Evolutionary conservation across 1,140 invertebrate species (phyloP).

Genomic region (Cydia pomonella): DNA sequence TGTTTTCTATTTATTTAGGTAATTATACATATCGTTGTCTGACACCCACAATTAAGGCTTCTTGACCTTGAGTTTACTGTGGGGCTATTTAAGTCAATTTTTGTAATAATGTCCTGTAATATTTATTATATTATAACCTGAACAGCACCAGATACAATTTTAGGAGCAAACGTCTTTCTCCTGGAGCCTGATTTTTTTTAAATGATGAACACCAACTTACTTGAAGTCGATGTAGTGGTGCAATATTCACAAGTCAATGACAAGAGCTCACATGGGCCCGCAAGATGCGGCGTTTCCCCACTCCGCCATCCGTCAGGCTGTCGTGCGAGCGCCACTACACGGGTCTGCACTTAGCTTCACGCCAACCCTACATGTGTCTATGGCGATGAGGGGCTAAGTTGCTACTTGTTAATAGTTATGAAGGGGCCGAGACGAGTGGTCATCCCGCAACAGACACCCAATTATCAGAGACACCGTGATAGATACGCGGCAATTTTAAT

Average conservation of each 20-base stretch:
- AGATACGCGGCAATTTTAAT: slow-evolving; percentile 43
- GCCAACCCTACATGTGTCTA: slow-evolving; percentile 57
- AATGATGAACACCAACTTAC: not conserved
- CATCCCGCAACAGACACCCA: slow-evolving; percentile 50
- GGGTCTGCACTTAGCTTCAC: slow-evolving; percentile 62
- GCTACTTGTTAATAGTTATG: slow-evolving; percentile 62
- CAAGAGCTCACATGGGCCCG: slow-evolving; percentile 40
- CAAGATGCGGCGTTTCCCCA: slow-evolving; percentile 49
- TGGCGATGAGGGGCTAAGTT: slow-evolving; percentile 50
- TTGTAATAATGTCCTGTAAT: no score
- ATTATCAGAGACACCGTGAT: slow-evolving; percentile 51
- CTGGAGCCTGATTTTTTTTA: not conserved
- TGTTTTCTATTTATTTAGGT: no score
- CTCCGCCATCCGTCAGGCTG: slow-evolving; percentile 63
- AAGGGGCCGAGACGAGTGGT: slow-evolving; percentile 49
- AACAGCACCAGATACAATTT: no score
- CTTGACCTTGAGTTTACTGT: no score
- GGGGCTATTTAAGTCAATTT: no score
- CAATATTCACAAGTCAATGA: slow-evolving; percentile 38
- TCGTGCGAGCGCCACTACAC: slow-evolving; percentile 52
- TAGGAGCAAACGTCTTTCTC: no score
- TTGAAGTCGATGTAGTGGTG: not conserved
- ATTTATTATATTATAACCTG: no score
- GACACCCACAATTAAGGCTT: no score
- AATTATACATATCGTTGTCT: no score